phyloP scores from a whole-genome alignment of 2,113 vertebrate species.

The Synchiropus splendidus region DNA sequence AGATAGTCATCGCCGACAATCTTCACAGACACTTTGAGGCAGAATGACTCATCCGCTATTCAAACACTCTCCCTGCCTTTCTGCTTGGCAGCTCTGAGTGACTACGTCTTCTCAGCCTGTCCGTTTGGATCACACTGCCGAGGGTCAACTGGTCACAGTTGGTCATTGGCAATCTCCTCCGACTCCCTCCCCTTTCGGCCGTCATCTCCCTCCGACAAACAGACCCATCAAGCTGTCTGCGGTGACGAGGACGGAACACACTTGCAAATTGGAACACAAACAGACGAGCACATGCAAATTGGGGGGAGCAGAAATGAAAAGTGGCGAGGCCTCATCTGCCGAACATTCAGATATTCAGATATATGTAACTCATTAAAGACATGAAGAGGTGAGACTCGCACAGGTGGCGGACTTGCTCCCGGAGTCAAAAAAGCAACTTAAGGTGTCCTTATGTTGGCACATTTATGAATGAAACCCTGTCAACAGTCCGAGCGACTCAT shows the following conservation, averaged over 20 bases:
- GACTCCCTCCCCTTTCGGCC: background rate
- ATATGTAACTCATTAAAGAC: too few relatives aligned
- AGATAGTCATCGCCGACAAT: too few relatives aligned
- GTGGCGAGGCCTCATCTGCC: too few relatives aligned
- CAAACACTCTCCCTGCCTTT: constrained; percentile 17
- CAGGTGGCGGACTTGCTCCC: too few relatives aligned
- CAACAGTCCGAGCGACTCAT: too few relatives aligned
- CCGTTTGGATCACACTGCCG: constrained; percentile 31
- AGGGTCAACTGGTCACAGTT: constrained; percentile 26
- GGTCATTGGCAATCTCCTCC: constrained; percentile 24
- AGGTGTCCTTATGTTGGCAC: too few relatives aligned
- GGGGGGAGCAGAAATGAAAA: background rate
- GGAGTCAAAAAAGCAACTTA: too few relatives aligned
- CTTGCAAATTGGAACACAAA: constrained; percentile 12
- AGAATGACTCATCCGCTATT: constrained; percentile 27
- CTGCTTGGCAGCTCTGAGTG: constrained; percentile 21
- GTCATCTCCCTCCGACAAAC: background rate
- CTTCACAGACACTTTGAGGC: background rate
- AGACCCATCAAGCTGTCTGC: constrained; percentile 3
- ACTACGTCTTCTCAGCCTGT: constrained; percentile 21
- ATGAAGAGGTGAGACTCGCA: too few relatives aligned
- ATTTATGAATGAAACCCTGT: too few relatives aligned
- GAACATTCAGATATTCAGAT: too few relatives aligned
- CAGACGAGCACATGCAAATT: constrained; percentile 9
- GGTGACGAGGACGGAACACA: constrained; percentile 9